Base-by-base conservation (phyloP, 2,888 invertebrate genomes). In the Nomada hirtipes region DNA sequence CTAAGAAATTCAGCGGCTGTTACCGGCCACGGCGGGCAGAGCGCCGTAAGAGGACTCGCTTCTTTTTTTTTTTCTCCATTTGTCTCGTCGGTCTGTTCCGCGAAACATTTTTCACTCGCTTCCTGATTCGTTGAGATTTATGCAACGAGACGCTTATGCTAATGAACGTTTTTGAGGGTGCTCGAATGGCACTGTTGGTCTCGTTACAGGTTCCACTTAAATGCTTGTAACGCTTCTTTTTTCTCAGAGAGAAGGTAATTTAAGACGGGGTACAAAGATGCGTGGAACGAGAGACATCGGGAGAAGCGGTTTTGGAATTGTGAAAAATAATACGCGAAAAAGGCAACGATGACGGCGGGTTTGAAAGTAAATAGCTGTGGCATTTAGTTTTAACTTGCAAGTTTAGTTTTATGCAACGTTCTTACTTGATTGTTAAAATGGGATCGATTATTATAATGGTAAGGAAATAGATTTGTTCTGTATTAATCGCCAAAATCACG, bases 51-150 rank as follows among this genome's bases (percentile, higher is more conserved):
- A 65, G 50, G 26, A 60, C 60, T 67, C 73, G 67, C 23, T 23
- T 20, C 23, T 23, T 20, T 20, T 69, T 64, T 68, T 74, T 67
- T 53, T 53, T 60, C 64, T 57, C 29, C 15, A 11, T 50, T 10
- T 50, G 52, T 57, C 47, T 55, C 69, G 59, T 18, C 9, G 2
- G 26, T 0, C 26, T 11, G 52, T 52, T 63, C 15, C 55, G 55
- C n/a, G 53, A 69, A 59, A 44, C 65, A 53, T 53, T 73, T 59
- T 65, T 74, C 55, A 52, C 20, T 29, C 53, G n/a, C 36, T 81
- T 74, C 47, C 68, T 52, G 57, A 63, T 79, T 74, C 74, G 74
- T 81, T 79, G 60, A 52, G 67, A 63, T 68, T 18, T 26, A 52
- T 42, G 42, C 72, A 71, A 79, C 64, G n/a, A 3, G 11, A 53